Percentiles rank a stretch among this genome's conserved stretches.
phyloP scores from a whole-genome alignment of 2,888 invertebrate genomes.

The Brachypalpus laphriformis region DNA sequence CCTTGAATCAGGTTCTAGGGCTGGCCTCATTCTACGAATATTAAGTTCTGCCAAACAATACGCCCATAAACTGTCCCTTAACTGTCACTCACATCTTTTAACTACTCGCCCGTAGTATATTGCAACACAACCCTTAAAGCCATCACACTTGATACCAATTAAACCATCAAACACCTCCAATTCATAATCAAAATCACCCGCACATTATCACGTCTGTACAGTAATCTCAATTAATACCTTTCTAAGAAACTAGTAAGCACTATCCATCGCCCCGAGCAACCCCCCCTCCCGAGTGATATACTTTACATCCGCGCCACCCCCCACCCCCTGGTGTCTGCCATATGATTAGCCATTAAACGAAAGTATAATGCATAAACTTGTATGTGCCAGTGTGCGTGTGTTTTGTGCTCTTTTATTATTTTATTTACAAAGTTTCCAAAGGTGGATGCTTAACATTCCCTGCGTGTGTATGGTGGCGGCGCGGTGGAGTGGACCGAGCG shows the following conservation, averaged over 20 bases:
- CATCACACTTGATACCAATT: slow-evolving; percentile 28
- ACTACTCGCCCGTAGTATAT: not conserved
- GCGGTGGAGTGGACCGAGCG: too few relatives aligned
- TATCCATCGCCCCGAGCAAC: not conserved
- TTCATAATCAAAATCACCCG: slow-evolving; percentile 1
- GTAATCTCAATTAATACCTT: slow-evolving; percentile 40
- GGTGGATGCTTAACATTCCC: slow-evolving; percentile 21
- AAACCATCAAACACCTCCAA: slow-evolving; percentile 26
- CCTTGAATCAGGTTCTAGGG: too few relatives aligned
- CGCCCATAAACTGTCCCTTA: too few relatives aligned
- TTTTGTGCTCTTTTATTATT: slow-evolving; percentile 44
- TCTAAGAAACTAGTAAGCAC: slow-evolving; percentile 46
- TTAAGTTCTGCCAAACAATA: too few relatives aligned
- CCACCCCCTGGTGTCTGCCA: not conserved
- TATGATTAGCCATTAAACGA: slow-evolving; percentile 53
- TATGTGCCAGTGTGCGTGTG: slow-evolving; percentile 29
- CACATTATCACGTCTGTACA: slow-evolving; percentile 25
- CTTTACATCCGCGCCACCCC: not conserved
- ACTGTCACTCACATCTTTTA: too few relatives aligned
- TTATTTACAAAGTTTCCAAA: slow-evolving; percentile 58
- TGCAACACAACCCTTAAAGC: too few relatives aligned
- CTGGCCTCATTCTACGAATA: too few relatives aligned
- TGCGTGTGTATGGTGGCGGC: not conserved
- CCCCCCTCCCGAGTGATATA: too few relatives aligned
- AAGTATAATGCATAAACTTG: slow-evolving; percentile 53